Evolutionary conservation across 2,888 invertebrate species (phyloP).

Genomic region (Scrobipalpa atriplicella): DNA sequence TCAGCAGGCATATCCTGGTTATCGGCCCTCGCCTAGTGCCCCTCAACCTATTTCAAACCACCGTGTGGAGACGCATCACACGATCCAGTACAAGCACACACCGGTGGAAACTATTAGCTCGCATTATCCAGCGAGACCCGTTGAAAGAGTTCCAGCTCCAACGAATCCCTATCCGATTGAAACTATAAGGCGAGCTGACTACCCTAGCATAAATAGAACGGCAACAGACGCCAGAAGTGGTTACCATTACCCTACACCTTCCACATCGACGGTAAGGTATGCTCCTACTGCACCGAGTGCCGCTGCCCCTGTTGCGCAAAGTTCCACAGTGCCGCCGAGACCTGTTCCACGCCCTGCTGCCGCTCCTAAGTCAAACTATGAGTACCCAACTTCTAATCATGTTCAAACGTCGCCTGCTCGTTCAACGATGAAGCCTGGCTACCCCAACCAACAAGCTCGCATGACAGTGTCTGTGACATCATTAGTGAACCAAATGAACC

Average conservation of each 20-base stretch:
- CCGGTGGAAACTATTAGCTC: constrained; percentile 57
- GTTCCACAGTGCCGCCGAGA: constrained; percentile 57
- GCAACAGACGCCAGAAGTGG: constrained; percentile 53
- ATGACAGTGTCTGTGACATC: constrained; percentile 78
- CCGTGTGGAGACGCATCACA: constrained; percentile 64
- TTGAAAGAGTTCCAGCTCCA: constrained; percentile 63
- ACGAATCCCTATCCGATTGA: constrained; percentile 51
- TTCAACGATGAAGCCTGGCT: constrained; percentile 63
- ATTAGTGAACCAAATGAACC: constrained; percentile 75
- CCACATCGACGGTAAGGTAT: constrained; percentile 66
- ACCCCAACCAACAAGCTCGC: constrained; percentile 70
- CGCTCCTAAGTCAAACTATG: constrained; percentile 64
- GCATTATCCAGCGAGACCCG: constrained; percentile 60
- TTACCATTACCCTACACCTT: constrained; percentile 66
- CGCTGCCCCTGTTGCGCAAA: constrained; percentile 57
- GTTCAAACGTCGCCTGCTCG: constrained; percentile 69
- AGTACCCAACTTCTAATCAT: constrained; percentile 59
- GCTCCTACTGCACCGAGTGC: constrained; percentile 48
- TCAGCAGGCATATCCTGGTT: constrained; percentile 74
- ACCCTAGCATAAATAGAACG: constrained; percentile 45
- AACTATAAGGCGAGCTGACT: constrained; percentile 60
- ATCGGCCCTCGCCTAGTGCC: constrained; percentile 59
- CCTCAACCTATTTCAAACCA: constrained; percentile 64
- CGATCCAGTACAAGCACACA: constrained; percentile 64
- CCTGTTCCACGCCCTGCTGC: constrained; percentile 57